Base-by-base conservation (phyloP, 2,113 vertebrate genomes). In the Turnix velox region DNA sequence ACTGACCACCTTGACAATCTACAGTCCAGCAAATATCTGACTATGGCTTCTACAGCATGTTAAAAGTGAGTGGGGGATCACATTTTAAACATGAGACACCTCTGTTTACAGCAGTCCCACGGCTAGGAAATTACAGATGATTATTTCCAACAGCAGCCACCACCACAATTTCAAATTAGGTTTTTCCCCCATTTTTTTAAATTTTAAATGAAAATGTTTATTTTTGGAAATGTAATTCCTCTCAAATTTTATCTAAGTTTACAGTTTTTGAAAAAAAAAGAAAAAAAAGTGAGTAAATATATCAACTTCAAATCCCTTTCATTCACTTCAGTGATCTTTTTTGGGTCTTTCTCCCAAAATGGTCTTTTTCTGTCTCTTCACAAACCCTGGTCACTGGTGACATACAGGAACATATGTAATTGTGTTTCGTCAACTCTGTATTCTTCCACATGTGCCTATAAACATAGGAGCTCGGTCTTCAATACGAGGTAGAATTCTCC, bases 361-460 rank as follows among this genome's bases (percentile, higher is more conserved):
- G 43, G 7, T 15, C 28, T 22, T 65, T 25, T 83, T 12, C 12
- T 43, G 10, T 33, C 27, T 66, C 85, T 80, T 27, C 43, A 11
- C 2, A 59, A 16, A 28, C 30, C 39, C 66, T n/a, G 18, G 0
- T 14, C 0, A 0, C 12, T 49, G 25, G 15, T 48, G 54, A 74
- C 24, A 19, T 7, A 20, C 14, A 12, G 39, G 12, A 71, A n/a
- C 23, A 74, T 63, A 52, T 5, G 2, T 4, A 30, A 33, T 9
- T 35, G 33, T 65, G 52, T 79, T 75, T 74, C 57, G 74, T 24
- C 40, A 84, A 31, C 30, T 43, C 79, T 23, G 18, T 28, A 8
- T 31, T 72, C 40, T 66, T 87, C 35, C 40, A 65, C 18, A 4
- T 39, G 19, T 78, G 16, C 42, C 45, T 73, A 25, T 75, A 87